Percentiles rank a stretch among this genome's conserved stretches.
Evolutionary conservation across 2,113 vertebrate genomes (phyloP).

Genomic region (Amphiprion ocellaris): DNA sequence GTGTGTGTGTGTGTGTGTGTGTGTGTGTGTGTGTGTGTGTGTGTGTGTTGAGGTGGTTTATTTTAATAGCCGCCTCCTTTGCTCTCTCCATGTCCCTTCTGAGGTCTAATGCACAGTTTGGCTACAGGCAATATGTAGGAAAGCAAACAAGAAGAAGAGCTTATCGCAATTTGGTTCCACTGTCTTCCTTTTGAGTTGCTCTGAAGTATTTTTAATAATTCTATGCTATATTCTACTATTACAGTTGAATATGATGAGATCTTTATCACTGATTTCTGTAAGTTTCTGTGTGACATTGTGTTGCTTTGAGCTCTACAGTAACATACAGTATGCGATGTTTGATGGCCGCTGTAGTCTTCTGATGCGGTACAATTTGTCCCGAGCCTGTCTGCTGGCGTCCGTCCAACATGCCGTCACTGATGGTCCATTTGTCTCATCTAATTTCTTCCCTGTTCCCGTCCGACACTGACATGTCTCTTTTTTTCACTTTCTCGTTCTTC

Average conservation of each 20-base stretch:
- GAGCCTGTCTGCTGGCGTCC: slow-evolving; percentile 54
- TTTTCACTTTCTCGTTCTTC: slow-evolving; percentile 15
- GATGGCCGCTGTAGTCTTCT: slow-evolving; percentile 36
- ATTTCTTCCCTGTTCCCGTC: slow-evolving; percentile 55
- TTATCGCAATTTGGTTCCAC: slow-evolving; percentile 36
- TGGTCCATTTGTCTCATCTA: slow-evolving; percentile 68
- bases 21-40: background rate
- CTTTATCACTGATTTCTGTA: background rate
- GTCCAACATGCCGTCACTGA: slow-evolving; percentile 47
- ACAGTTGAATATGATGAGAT: background rate
- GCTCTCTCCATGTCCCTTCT: slow-evolving; percentile 24
- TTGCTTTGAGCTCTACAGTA: slow-evolving; percentile 1
- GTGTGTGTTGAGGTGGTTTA: slow-evolving; percentile 59
- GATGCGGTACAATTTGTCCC: slow-evolving; percentile 56
- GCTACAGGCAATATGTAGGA: slow-evolving; percentile 67
- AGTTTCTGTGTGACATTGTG: background rate
- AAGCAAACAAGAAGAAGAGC: slow-evolving; percentile 47
- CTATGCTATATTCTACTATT: background rate
- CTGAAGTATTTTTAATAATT: background rate
- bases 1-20: background rate
- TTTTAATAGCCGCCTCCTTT: slow-evolving; percentile 60
- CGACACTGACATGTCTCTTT: slow-evolving; percentile 48
- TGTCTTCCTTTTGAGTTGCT: background rate
- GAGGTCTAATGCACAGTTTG: slow-evolving; percentile 80
- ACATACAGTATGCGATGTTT: slow-evolving; percentile 27